Evolutionary conservation across 2,888 invertebrate species (phyloP).

Genomic region (Phanerotoma sp.): DNA sequence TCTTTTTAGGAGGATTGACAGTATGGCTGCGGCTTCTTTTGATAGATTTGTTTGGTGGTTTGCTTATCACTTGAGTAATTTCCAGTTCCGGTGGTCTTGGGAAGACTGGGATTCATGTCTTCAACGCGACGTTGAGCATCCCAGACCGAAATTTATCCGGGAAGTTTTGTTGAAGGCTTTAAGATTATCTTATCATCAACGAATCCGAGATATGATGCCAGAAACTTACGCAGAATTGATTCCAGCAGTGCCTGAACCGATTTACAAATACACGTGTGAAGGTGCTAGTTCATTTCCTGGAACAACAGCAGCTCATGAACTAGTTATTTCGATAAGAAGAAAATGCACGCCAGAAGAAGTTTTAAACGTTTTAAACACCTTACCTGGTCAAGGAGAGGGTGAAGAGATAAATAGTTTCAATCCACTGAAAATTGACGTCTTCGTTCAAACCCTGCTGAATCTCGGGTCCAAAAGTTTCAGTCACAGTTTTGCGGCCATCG

Average conservation of each 20-base stretch:
- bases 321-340: constrained; percentile 83
- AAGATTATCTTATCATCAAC: constrained; percentile 91
- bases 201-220: constrained; percentile 91
- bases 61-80: constrained; percentile 97
- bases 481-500: constrained; percentile 98
- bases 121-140: constrained; percentile 83
- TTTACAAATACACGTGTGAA: constrained; percentile 89
- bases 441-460: constrained; percentile 92
- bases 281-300: constrained; percentile 82
- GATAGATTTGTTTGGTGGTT: constrained; percentile 98
- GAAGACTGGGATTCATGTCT: constrained; percentile 91
- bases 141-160: constrained; percentile 90
- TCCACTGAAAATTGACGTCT: constrained; percentile 94
- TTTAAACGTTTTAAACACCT: constrained; percentile 79
- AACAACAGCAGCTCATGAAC: constrained; percentile 80
- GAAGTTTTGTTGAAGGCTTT: constrained; percentile 86
- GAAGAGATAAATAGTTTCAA: constrained; percentile 77
- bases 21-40: constrained; percentile 96
- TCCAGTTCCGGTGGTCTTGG: constrained; percentile 99
- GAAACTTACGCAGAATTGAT: constrained; percentile 81
- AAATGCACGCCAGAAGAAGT: constrained; percentile 92
- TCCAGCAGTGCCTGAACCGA: constrained; percentile 81
- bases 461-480: constrained; percentile 97
- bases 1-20: constrained; percentile 91
- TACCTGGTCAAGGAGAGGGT: constrained; percentile 79